These are phyloP conservation scores for Amphiprion clarkii DNA, from an alignment of 2,797 vertebrate genomes.

Conservation along the genomic window DNA sequence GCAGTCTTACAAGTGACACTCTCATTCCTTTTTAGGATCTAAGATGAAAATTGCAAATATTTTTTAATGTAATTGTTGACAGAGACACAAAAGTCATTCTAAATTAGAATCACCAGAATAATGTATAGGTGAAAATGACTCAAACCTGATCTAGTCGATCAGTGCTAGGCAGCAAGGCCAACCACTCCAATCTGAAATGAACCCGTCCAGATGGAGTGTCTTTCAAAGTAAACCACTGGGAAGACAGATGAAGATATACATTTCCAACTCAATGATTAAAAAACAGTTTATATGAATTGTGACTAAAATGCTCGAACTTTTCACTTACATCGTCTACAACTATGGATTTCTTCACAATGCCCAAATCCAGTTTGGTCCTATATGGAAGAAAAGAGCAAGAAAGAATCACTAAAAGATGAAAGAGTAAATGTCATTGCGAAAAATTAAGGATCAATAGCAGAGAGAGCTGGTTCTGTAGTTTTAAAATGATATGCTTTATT, in stretches of 20 bases:
- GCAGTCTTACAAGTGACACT: slow-evolving; percentile 80
- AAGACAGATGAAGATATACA: slow-evolving; percentile 22
- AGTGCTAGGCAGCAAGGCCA: slow-evolving; percentile 84
- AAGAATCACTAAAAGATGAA: slow-evolving; percentile 4
- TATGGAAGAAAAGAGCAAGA: neutral
- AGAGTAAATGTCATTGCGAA: neutral
- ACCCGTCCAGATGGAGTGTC: slow-evolving; percentile 87
- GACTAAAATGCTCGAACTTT: neutral
- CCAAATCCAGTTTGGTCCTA: slow-evolving; percentile 92
- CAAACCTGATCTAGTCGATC: slow-evolving; percentile 89
- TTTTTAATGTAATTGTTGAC: neutral
- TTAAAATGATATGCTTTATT: neutral
- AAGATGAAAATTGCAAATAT: slow-evolving; percentile 10
- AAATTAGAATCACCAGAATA: neutral
- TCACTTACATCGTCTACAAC: slow-evolving; percentile 89
- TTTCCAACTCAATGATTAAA: slow-evolving; percentile 3
- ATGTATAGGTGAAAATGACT: slow-evolving; percentile 13
- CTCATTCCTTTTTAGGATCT: slow-evolving; percentile 90
- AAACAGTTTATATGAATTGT: neutral
- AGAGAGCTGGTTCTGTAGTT: neutral
- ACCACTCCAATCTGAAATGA: slow-evolving; percentile 93
- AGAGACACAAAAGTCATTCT: neutral
- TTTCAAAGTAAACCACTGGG: slow-evolving; percentile 92
- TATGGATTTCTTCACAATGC: slow-evolving; percentile 88
- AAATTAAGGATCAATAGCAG: slow-evolving; percentile 6